These are phyloP conservation scores for Rhea americana DNA, from an alignment of 2,113 vertebrate genomes.

Conservation along the genomic window DNA sequence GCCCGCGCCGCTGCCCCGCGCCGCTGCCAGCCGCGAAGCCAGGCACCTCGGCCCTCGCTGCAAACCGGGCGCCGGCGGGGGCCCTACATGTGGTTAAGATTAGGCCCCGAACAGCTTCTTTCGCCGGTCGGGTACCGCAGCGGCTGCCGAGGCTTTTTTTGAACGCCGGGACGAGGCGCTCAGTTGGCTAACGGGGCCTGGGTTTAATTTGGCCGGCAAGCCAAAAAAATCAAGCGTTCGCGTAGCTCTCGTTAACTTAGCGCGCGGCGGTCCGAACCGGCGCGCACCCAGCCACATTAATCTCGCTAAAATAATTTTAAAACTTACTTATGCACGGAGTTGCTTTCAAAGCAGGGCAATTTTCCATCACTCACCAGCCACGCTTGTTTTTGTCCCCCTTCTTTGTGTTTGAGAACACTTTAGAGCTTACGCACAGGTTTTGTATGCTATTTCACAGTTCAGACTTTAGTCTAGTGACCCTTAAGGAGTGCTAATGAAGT, in stretches of 20 bases:
- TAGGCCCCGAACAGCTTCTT: conserved; percentile 80
- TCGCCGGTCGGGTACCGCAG: conserved; percentile 72
- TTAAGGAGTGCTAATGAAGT: conserved; percentile 72
- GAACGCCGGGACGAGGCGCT: conserved; percentile 71
- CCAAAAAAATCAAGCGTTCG: conserved; percentile 89
- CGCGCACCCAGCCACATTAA: conserved; percentile 74
- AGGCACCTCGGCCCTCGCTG: conserved; percentile 80
- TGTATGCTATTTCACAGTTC: conserved; percentile 51
- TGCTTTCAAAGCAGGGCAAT: conserved; percentile 71
- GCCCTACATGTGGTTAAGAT: conserved; percentile 92
- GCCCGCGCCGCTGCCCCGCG: neutral
- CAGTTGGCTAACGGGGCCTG: conserved; percentile 83
- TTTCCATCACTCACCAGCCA: conserved; percentile 69
- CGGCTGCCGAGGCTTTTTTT: conserved; percentile 65
- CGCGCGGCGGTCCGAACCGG: conserved; percentile 76
- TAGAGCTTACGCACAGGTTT: conserved; percentile 44
- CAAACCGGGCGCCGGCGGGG: conserved; percentile 73
- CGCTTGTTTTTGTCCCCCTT: conserved; percentile 57
- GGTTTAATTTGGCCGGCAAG: conserved; percentile 97
- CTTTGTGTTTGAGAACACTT: conserved; percentile 60
- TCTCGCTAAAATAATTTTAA: conserved; percentile 70
- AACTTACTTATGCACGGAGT: conserved; percentile 63
- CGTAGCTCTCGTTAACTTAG: conserved; percentile 92
- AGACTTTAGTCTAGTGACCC: conserved; percentile 53
- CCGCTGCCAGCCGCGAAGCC: conserved; percentile 63